A percentile compares a stretch with the other conserved stretches of the same genome.
Conservation (phyloP, 1,140 invertebrate genomes). For the Musca vetustissima region DNA sequence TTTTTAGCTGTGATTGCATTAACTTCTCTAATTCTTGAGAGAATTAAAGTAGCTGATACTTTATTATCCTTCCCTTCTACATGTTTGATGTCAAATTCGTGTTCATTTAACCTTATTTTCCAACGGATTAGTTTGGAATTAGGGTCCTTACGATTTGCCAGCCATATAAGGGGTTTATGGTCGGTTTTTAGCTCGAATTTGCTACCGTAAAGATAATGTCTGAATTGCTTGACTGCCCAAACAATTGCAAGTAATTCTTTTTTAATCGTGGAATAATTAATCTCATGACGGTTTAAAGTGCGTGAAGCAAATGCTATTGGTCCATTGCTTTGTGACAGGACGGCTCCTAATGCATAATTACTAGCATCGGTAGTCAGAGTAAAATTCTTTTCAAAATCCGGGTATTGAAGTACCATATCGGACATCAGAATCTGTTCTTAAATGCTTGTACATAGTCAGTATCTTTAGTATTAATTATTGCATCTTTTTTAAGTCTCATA, state of each 20-base stretch:
- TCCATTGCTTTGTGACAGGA: conserved; percentile 32
- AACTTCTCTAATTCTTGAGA: conserved; percentile 18
- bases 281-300: conserved; percentile 40
- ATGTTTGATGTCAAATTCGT: conserved; percentile 47
- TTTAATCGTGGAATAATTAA: conserved; percentile 41
- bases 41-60: conserved; percentile 5
- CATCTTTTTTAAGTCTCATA: no score
- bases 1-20: conserved; percentile 29
- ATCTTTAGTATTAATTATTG: no score
- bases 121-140: conserved; percentile 40
- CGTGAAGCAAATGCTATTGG: conserved; percentile 35
- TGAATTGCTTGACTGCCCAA: conserved; percentile 55
- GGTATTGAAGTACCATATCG: no score
- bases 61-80: conserved; percentile 16
- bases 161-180: conserved; percentile 58
- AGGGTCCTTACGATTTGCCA: conserved; percentile 56
- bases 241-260: conserved; percentile 46
- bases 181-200: conserved; percentile 59
- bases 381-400: conserved; percentile 29
- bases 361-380: conserved; percentile 34
- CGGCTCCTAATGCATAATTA: conserved; percentile 31
- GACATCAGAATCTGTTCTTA: no score
- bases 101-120: conserved; percentile 46
- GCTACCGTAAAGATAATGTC: conserved; percentile 56
- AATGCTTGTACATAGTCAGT: no score